Conservation (phyloP, 1,140 invertebrate genomes). For the Tetramorium simillimum region DNA sequence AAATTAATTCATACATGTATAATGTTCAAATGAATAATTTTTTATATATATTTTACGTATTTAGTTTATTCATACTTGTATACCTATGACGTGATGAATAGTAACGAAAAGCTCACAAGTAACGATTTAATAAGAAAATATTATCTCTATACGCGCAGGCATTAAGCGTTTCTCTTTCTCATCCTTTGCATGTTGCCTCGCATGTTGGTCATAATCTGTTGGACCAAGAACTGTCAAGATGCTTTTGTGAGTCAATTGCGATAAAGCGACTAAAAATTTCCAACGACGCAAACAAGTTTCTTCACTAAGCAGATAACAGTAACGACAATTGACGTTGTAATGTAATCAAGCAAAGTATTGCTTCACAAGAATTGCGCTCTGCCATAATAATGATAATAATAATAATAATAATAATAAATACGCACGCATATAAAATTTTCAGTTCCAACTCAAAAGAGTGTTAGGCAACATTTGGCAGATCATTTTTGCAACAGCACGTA, state of each 20-base stretch:
- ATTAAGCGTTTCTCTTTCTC: neutral
- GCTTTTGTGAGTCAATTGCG: slow-evolving; percentile 19
- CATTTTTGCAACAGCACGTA: neutral
- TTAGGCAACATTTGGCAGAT: neutral
- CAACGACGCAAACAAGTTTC: slow-evolving; percentile 46
- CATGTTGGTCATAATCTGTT: neutral
- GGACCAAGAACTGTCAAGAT: slow-evolving; percentile 18
- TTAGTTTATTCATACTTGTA: neutral
- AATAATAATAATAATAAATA: neutral
- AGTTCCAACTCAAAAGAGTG: neutral
- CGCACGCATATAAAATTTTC: neutral
- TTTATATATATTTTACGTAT: neutral
- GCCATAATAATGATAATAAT: neutral
- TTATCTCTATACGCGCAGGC: neutral
- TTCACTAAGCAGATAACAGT: slow-evolving; percentile 35
- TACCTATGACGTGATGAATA: neutral
- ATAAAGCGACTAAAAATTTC: slow-evolving; percentile 52
- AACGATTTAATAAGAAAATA: slow-evolving; percentile 6
- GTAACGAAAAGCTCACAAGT: neutral
- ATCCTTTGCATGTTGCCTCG: neutral
- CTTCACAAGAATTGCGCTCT: neutral
- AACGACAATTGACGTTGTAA: slow-evolving; percentile 13
- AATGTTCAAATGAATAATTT: neutral
- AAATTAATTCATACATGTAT: neutral
- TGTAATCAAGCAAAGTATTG: neutral